Evolutionary conservation across 2,888 invertebrate species (phyloP).

Genomic region (Tipula unca): DNA sequence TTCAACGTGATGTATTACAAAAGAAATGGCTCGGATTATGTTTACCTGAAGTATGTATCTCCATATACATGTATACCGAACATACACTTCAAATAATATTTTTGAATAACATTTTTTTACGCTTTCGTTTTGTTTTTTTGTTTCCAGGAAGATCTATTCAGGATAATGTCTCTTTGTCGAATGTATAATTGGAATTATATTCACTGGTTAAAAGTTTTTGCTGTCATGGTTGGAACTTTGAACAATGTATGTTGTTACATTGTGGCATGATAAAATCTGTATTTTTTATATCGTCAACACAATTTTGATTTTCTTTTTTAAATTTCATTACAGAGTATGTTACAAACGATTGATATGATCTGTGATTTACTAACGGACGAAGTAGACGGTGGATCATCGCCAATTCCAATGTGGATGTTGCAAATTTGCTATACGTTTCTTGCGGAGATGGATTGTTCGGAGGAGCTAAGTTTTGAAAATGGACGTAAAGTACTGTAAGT

Average conservation of each 20-base stretch:
- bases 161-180: slow-evolving; percentile 62
- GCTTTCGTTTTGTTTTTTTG: not conserved
- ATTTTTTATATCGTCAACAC: not conserved
- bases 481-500: slow-evolving; percentile 29
- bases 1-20: slow-evolving; percentile 36
- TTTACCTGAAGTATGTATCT: slow-evolving; percentile 30
- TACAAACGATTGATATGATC: slow-evolving; percentile 68
- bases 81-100: not conserved
- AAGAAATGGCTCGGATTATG: slow-evolving; percentile 35
- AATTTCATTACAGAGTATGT: slow-evolving; percentile 49
- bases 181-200: slow-evolving; percentile 42
- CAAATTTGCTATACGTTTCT: slow-evolving; percentile 50
- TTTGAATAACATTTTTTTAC: too few relatives aligned
- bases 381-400: slow-evolving; percentile 73
- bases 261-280: not conserved
- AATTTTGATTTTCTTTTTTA: not conserved
- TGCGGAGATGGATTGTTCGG: slow-evolving; percentile 45
- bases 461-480: slow-evolving; percentile 28
- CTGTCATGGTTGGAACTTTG: slow-evolving; percentile 60
- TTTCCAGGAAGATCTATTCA: slow-evolving; percentile 36
- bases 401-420: slow-evolving; percentile 58
- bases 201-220: slow-evolving; percentile 64
- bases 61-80: not conserved
- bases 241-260: slow-evolving; percentile 46
- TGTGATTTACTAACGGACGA: slow-evolving; percentile 77